Conservation (phyloP, 2,113 vertebrate genomes). For the Vidua chalybeata region DNA sequence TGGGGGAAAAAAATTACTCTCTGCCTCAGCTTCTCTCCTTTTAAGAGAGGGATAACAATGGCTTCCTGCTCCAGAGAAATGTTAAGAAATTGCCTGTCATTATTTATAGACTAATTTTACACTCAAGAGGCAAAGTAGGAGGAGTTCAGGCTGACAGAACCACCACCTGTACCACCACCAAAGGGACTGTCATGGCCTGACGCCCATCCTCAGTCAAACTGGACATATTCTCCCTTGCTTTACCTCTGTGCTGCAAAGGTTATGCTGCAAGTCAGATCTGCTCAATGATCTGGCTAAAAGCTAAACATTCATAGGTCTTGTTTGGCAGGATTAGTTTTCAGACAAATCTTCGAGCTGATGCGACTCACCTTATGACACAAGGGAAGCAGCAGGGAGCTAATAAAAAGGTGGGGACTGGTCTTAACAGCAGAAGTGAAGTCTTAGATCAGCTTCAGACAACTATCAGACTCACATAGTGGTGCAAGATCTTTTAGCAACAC, state of each 20-base stretch:
- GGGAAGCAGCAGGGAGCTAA: background rate
- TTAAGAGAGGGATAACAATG: background rate
- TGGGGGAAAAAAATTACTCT: background rate
- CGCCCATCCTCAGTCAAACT: background rate
- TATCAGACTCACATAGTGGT: background rate
- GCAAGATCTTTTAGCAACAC: background rate
- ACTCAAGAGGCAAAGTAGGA: background rate
- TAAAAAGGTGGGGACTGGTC: background rate
- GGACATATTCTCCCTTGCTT: background rate
- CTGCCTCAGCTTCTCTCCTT: background rate
- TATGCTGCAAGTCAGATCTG: background rate
- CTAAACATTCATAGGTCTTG: background rate
- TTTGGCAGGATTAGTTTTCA: background rate
- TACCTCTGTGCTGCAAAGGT: background rate
- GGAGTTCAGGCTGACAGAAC: background rate
- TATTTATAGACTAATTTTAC: background rate
- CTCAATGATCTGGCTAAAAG: background rate
- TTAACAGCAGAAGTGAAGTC: background rate
- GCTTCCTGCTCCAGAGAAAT: background rate
- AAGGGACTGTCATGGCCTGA: background rate
- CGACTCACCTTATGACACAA: background rate
- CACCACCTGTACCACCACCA: background rate
- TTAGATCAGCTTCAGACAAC: background rate
- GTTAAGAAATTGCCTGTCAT: background rate
- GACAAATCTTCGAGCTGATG: background rate